These are phyloP conservation scores for Buphagus erythrorhynchus DNA, from an alignment of 2,797 vertebrate genomes.

Conservation along the genomic window DNA sequence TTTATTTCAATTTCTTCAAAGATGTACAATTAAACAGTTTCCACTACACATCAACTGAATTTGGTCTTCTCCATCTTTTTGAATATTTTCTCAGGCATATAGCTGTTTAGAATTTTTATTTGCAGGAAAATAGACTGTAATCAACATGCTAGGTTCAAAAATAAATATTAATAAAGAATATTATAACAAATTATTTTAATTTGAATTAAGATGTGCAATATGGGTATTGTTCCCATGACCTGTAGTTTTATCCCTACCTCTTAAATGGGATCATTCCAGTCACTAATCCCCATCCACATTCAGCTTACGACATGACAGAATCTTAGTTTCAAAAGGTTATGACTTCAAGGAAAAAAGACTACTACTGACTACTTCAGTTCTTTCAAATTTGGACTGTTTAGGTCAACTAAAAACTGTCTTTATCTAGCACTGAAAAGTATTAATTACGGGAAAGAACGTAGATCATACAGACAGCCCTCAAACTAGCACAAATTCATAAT, in stretches of 20 bases:
- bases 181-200: neutral
- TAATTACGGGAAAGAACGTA: neutral
- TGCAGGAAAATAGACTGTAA: neutral
- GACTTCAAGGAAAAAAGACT: neutral
- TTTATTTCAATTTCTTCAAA: neutral
- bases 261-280: neutral
- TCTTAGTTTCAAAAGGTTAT: neutral
- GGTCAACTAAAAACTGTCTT: neutral
- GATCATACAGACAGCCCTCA: neutral
- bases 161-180: neutral
- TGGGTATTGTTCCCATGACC: neutral
- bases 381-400: neutral
- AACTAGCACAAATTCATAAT: neutral
- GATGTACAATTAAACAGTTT: neutral
- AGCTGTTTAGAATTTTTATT: neutral
- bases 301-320: neutral
- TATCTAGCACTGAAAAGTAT: neutral
- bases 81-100: neutral
- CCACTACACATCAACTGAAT: neutral
- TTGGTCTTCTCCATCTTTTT: neutral
- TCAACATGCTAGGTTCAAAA: neutral
- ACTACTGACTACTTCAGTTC: neutral
- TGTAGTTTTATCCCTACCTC: neutral
- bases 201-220: neutral
- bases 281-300: neutral